Conservation (phyloP, 2,113 vertebrate species). For the Phalacrocorax carbo region DNA sequence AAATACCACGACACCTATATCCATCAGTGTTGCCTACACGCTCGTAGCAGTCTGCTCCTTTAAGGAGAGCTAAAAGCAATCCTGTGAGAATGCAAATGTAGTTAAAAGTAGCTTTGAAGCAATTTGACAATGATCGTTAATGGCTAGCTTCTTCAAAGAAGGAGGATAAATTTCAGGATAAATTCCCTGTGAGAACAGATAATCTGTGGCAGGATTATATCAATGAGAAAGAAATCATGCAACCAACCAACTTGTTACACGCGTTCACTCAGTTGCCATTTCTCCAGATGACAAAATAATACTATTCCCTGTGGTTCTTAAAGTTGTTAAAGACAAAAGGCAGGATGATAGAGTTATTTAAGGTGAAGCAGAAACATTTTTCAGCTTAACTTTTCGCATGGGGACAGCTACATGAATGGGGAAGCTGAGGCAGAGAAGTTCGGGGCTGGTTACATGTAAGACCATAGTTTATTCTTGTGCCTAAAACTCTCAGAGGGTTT, state of each 20-base stretch:
- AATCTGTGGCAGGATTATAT: not conserved
- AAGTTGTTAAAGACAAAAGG: not conserved
- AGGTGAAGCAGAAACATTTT: not conserved
- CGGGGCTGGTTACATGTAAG: not conserved
- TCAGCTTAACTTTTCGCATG: rapidly evolving
- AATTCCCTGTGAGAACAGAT: not conserved
- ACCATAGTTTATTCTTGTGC: not conserved
- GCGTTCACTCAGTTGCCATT: not conserved
- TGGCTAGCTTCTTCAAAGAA: not conserved
- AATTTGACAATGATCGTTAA: not conserved
- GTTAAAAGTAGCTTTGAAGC: not conserved
- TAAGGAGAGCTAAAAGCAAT: not conserved
- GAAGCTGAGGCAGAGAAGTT: not conserved
- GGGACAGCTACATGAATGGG: not conserved
- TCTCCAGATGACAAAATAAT: not conserved
- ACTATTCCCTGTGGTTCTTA: not conserved
- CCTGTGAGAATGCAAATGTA: not conserved
- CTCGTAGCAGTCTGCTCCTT: not conserved
- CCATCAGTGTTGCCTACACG: rapidly evolving
- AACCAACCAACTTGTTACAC: not conserved
- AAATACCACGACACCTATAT: not conserved
- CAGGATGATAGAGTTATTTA: not conserved
- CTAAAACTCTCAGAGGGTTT: not conserved
- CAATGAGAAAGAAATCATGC: not conserved
- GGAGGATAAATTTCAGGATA: not conserved